Evolutionary conservation across 2,888 invertebrate genomes (phyloP).

Genomic region (Malthinus seriepunctatus): DNA sequence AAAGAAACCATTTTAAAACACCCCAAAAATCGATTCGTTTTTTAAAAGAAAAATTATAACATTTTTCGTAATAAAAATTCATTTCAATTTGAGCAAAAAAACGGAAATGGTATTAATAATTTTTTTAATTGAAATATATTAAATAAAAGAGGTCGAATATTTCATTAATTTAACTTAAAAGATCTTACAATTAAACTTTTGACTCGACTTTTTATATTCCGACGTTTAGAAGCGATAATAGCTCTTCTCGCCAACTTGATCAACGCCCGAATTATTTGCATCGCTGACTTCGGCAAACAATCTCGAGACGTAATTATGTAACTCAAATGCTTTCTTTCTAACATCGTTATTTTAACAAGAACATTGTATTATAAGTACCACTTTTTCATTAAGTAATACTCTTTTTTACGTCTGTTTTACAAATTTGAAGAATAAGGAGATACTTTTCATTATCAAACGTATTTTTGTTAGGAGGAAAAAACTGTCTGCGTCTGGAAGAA

Average conservation of each 20-base stretch:
- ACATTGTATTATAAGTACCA: slow-evolving; percentile 5
- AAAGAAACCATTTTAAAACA: slow-evolving; percentile 7
- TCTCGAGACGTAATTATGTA: slow-evolving; percentile 42
- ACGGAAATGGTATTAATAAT: no score
- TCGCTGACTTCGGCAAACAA: slow-evolving; percentile 44
- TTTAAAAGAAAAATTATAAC: not conserved
- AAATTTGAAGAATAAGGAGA: not conserved
- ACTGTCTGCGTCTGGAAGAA: no score
- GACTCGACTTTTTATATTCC: slow-evolving; percentile 28
- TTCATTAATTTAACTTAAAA: slow-evolving; percentile 26
- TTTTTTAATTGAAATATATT: no score
- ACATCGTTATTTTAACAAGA: slow-evolving; percentile 24
- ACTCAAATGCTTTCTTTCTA: slow-evolving; percentile 25
- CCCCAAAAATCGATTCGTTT: not conserved
- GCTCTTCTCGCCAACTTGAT: slow-evolving; percentile 39
- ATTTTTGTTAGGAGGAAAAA: no score
- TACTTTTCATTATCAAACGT: not conserved
- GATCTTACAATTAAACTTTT: slow-evolving; percentile 22
- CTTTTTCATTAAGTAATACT: not conserved
- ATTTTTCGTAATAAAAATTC: no score
- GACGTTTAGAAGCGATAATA: slow-evolving; percentile 38
- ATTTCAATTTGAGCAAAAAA: no score
- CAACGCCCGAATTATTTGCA: slow-evolving; percentile 45
- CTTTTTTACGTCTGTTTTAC: not conserved
- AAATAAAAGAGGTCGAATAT: slow-evolving; percentile 16